These are phyloP conservation scores for Glossophaga mutica DNA, from an alignment of 2,797 vertebrate genomes.

Conservation along the genomic window DNA sequence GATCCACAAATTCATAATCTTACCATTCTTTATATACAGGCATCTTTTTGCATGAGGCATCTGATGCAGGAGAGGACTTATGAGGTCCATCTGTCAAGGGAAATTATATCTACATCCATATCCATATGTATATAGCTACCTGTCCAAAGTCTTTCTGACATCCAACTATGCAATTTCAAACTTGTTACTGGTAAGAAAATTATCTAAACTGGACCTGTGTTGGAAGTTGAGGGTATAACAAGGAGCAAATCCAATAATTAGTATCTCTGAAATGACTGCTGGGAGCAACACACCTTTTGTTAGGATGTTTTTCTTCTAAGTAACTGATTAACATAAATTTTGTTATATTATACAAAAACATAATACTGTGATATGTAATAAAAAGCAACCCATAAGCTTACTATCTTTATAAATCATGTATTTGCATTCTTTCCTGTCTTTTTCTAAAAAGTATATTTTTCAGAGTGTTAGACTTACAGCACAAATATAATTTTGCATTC, in stretches of 20 bases:
- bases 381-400: conserved; percentile 74
- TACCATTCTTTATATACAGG: background rate
- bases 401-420: conserved; percentile 74
- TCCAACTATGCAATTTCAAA: background rate
- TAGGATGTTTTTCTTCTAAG: conserved; percentile 63
- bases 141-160: background rate
- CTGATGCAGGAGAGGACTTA: background rate
- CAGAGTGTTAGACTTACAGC: conserved; percentile 47
- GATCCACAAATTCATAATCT: background rate
- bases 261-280: conserved; percentile 1
- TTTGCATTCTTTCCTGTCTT: conserved; percentile 75
- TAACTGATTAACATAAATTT: conserved; percentile 67
- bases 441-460: conserved; percentile 62
- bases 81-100: background rate
- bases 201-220: background rate
- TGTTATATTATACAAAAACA: conserved; percentile 71
- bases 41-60: background rate
- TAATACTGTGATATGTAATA: conserved; percentile 77
- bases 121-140: background rate
- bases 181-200: background rate
- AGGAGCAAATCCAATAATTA: background rate
- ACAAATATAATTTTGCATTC: conserved; percentile 59
- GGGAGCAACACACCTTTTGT: conserved; percentile 17
- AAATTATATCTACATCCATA: background rate
- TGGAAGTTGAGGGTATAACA: background rate